phyloP scores from a whole-genome alignment of 2,888 invertebrate species.

The Hyposoter dolosus region DNA sequence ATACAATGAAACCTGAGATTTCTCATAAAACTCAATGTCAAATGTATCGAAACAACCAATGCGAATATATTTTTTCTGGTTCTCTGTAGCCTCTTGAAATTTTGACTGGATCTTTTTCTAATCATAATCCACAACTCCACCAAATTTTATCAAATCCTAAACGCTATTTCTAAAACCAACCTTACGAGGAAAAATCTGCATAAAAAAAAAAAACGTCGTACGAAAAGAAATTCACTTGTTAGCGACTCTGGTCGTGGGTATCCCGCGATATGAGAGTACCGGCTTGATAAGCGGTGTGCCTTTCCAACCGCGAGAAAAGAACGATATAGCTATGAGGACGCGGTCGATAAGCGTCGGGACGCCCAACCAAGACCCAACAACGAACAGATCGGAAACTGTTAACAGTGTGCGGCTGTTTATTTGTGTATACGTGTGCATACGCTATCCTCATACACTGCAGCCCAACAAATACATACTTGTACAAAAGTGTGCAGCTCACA shows the following conservation, averaged over 20 bases:
- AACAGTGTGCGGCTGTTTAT: constrained; percentile 20
- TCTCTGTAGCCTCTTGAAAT: too few species aligned
- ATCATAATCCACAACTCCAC: too few species aligned
- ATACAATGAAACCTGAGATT: too few species aligned
- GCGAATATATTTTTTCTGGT: too few species aligned
- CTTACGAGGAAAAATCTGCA: neutral
- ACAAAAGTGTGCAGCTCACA: neutral
- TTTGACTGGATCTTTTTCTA: too few species aligned
- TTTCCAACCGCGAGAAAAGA: constrained; percentile 48
- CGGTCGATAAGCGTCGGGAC: constrained; percentile 60
- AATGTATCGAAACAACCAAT: too few species aligned
- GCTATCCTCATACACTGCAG: neutral
- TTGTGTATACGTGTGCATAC: neutral
- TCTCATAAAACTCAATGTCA: too few species aligned
- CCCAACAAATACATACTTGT: constrained; percentile 13
- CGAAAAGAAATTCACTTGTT: constrained; percentile 15
- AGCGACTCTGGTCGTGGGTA: neutral
- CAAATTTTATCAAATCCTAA: too few species aligned
- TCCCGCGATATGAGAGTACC: constrained; percentile 35
- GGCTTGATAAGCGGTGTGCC: constrained; percentile 56
- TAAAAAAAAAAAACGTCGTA: neutral
- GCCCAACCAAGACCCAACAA: constrained; percentile 47
- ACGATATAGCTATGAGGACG: constrained; percentile 44
- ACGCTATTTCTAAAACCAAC: too few species aligned
- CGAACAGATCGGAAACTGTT: constrained; percentile 55